Conservation (phyloP, 2,888 invertebrate genomes). For the Andrena camellia region DNA sequence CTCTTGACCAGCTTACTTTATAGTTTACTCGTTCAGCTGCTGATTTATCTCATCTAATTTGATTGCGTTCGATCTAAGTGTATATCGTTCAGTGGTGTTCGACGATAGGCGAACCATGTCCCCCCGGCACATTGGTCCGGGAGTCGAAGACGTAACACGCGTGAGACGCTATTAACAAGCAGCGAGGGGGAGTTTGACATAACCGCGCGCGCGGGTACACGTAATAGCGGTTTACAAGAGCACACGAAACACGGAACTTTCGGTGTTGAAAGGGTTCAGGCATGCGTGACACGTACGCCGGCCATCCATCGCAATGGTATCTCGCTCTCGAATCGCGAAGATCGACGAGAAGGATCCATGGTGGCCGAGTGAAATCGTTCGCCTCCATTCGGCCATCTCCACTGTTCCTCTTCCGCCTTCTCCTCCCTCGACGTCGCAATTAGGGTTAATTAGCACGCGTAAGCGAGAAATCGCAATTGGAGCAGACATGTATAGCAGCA, state of each 20-base stretch:
- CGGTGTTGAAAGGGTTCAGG: constrained; percentile 53
- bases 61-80: too few species aligned
- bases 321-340: constrained; percentile 63
- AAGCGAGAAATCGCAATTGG: constrained; percentile 79
- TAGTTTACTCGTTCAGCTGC: too few species aligned
- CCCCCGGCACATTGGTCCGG: background rate
- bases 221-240: constrained; percentile 33
- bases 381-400: constrained; percentile 5
- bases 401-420: constrained; percentile 6
- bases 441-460: constrained; percentile 79
- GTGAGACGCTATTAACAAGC: constrained; percentile 14
- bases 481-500: constrained; percentile 69
- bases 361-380: constrained; percentile 66
- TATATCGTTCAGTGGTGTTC: background rate
- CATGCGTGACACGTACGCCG: constrained; percentile 38
- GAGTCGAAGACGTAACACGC: constrained; percentile 7
- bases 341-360: constrained; percentile 58
- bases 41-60: too few species aligned
- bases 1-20: too few species aligned
- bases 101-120: background rate
- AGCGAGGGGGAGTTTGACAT: constrained; percentile 40
- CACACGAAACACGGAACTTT: constrained; percentile 50
- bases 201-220: constrained; percentile 31
- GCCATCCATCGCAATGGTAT: constrained; percentile 58
- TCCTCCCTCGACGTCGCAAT: constrained; percentile 53